Evolutionary conservation across 2,113 vertebrate species (phyloP).

Genomic region (Nothoprocta pentlandii): DNA sequence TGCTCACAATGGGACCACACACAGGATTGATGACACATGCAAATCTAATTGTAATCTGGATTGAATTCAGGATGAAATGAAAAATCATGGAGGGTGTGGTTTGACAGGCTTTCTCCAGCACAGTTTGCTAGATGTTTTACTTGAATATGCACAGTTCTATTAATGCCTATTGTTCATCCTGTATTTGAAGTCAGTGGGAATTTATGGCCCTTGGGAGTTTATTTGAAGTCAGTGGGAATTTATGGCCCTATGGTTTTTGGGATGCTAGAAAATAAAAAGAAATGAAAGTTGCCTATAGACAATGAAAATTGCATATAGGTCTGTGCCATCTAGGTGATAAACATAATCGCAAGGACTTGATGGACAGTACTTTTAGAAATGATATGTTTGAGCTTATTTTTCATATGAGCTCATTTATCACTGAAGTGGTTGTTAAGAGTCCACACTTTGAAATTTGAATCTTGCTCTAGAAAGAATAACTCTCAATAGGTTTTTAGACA

Average conservation of each 20-base stretch:
- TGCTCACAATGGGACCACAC: slow-evolving; percentile 6
- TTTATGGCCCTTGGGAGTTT: neutral
- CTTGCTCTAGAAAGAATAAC: neutral
- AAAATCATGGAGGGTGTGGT: neutral
- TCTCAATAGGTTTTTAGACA: neutral
- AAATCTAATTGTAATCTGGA: slow-evolving; percentile 16
- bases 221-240: slow-evolving; percentile 36
- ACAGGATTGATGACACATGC: neutral
- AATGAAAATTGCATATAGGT: neutral
- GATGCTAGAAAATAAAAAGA: neutral
- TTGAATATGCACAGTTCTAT: neutral
- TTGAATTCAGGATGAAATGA: slow-evolving; percentile 22
- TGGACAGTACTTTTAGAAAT: slow-evolving; percentile 21
- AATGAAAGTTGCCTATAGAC: neutral
- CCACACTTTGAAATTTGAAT: slow-evolving; percentile 33
- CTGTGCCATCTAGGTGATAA: neutral
- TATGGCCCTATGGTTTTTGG: neutral
- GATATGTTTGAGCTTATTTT: neutral
- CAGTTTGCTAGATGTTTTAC: neutral
- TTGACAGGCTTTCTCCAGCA: neutral
- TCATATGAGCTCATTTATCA: neutral
- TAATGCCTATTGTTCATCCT: neutral
- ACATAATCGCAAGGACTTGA: neutral
- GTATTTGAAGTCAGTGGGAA: slow-evolving; percentile 30
- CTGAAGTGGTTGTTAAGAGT: neutral